Evolutionary conservation across 2,888 invertebrate species (phyloP).

Genomic region (Monopis laevigella): DNA sequence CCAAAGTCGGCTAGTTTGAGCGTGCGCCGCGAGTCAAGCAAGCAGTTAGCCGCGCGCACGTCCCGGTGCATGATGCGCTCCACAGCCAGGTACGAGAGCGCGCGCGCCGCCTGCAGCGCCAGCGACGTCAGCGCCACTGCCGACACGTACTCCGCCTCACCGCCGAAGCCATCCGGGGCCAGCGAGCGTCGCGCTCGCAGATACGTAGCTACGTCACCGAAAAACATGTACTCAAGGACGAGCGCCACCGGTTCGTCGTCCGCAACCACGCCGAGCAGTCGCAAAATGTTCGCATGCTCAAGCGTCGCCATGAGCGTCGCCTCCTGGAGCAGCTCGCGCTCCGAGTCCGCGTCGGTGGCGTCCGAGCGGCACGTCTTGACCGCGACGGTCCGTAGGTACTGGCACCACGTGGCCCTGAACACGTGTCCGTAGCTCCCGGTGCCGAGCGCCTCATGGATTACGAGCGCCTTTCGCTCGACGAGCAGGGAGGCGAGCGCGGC

Average conservation of each 20-base stretch:
- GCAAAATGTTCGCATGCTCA: constrained; percentile 85
- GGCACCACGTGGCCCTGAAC: constrained; percentile 26
- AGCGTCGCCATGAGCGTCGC: constrained; percentile 90
- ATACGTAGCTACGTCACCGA: constrained; percentile 88
- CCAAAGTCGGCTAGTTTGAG: constrained; percentile 88
- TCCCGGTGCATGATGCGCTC: constrained; percentile 88
- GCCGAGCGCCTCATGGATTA: constrained; percentile 32
- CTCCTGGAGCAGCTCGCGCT: constrained; percentile 72
- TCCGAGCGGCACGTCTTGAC: constrained; percentile 85
- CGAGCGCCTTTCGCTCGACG: constrained; percentile 26
- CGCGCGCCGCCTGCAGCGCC: constrained; percentile 81
- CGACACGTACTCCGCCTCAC: constrained; percentile 75
- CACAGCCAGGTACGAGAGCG: constrained; percentile 79
- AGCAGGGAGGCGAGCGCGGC: constrained; percentile 21
- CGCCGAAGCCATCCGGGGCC: constrained; percentile 46
- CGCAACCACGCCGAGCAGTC: constrained; percentile 82
- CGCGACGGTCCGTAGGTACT: constrained; percentile 70
- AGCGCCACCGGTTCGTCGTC: constrained; percentile 84
- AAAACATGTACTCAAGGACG: constrained; percentile 90
- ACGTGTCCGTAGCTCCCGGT: constrained; percentile 40
- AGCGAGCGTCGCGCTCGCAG: constrained; percentile 50
- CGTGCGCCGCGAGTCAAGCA: constrained; percentile 75
- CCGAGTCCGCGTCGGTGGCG: constrained; percentile 75
- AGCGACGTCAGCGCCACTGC: constrained; percentile 77
- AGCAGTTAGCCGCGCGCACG: constrained; percentile 80